These are phyloP conservation scores for Nomada ruficornis DNA, from an alignment of 2,888 invertebrate genomes.

Conservation along the genomic window DNA sequence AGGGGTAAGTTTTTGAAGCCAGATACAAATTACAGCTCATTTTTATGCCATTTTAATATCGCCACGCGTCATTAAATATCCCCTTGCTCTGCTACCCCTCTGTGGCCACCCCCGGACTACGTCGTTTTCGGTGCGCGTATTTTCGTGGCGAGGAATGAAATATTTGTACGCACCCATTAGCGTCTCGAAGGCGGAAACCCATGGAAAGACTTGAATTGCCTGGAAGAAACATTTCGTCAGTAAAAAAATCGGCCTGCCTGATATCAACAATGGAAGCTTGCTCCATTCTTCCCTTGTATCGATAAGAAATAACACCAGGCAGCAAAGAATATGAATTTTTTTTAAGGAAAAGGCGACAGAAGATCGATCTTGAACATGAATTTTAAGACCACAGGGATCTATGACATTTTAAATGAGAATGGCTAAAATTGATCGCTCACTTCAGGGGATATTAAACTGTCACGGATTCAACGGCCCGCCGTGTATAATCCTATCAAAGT, in stretches of 20 bases:
- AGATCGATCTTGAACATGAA: too few species aligned
- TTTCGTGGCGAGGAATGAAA: conserved; percentile 73
- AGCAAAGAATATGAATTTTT: too few species aligned
- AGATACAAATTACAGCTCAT: conserved; percentile 84
- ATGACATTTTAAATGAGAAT: too few species aligned
- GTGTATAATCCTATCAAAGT: too few species aligned
- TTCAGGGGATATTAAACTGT: too few species aligned
- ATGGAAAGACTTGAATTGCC: conserved; percentile 62
- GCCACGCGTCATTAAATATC: conserved; percentile 84
- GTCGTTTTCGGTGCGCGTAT: conserved; percentile 50
- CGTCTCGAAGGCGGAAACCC: conserved; percentile 71
- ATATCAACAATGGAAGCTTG: conserved; percentile 25
- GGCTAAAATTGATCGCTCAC: too few species aligned
- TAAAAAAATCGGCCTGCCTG: conserved; percentile 62
- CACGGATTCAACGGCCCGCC: too few species aligned
- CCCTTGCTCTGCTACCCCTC: conserved; percentile 70
- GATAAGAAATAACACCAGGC: neutral
- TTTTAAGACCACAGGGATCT: too few species aligned
- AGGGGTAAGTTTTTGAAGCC: conserved; percentile 79
- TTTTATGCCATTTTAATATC: conserved; percentile 85
- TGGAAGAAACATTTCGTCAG: conserved; percentile 61
- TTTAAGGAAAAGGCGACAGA: neutral
- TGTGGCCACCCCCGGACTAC: conserved; percentile 19
- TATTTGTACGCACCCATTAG: conserved; percentile 77
- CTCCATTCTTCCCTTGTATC: neutral